phyloP scores from a whole-genome alignment of 2,797 vertebrate genomes.

The Sebastes itinus region DNA sequence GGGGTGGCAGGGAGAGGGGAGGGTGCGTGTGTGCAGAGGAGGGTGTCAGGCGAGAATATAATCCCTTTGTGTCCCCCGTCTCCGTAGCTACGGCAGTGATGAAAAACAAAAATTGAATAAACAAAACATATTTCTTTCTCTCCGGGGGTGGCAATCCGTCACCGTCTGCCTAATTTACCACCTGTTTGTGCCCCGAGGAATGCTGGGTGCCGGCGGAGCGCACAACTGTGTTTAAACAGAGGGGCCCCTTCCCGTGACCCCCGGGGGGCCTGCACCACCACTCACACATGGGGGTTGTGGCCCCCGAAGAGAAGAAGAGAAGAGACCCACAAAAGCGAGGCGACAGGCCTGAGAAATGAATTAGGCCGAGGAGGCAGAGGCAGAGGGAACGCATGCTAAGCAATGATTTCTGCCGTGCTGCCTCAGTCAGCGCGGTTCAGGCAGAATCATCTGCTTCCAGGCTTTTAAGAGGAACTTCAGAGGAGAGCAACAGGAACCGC shows the following conservation, averaged over 20 bases:
- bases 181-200: constrained; percentile 78
- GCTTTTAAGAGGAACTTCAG: constrained; percentile 45
- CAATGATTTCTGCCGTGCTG: constrained; percentile 49
- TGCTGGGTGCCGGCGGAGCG: constrained; percentile 64
- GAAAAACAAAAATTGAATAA: constrained; percentile 82
- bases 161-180: constrained; percentile 80
- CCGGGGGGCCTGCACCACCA: constrained; percentile 52
- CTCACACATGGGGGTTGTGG: constrained; percentile 62
- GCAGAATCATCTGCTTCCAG: constrained; percentile 59
- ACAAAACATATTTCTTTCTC: constrained; percentile 83
- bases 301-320: constrained; percentile 59
- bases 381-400: constrained; percentile 53
- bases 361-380: constrained; percentile 36
- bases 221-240: constrained; percentile 82
- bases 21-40: constrained; percentile 71
- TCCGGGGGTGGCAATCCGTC: constrained; percentile 75
- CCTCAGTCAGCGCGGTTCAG: constrained; percentile 1
- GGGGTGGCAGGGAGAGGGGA: constrained; percentile 56
- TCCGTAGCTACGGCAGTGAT: constrained; percentile 70
- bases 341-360: constrained; percentile 80
- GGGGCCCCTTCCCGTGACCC: constrained; percentile 83
- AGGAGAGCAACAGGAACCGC: constrained; percentile 49
- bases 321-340: constrained; percentile 64
- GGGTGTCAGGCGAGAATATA: constrained; percentile 72
- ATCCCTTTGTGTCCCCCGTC: constrained; percentile 76